Base-by-base conservation (phyloP, 2,888 invertebrate genomes). In the Dasysyrphus albostriatus region DNA sequence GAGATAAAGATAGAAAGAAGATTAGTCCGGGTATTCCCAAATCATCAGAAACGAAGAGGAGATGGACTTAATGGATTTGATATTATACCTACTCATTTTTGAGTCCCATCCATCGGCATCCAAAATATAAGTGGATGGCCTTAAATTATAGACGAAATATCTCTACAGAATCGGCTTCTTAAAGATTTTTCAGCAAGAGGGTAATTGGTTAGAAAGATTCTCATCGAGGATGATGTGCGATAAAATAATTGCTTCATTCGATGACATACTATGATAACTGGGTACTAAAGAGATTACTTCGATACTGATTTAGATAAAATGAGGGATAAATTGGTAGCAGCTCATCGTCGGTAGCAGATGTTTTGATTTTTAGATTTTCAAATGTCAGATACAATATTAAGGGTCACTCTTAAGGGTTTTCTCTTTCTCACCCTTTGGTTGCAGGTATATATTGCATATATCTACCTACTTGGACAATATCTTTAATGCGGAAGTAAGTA, bases 241-340 rank as follows among this genome's bases (percentile, higher is more conserved):
- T 61, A 67, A 56, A 70, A 54, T 49, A 67, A 67, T 67, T 67
- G 34, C 69, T 69, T 37, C 54, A 9, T 9, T 5, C 59, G 78
- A 63, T 77, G 73, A 47, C 75, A 77, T 61, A 16, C 39, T 24
- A n/a, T 24, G 75, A 84, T 70, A 78, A 70, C 61, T 82, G 39
- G n/a, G n/a, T n/a, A 24, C 24, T 24, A 24, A 83, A 61, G 72
- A 75, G 87, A 87, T 87, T 79, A 87, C 74, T 72, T 75, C 47
- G 83, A 83, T 87, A 67, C 74, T 83, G 73, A 73, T 87, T 83
- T 49, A 87, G 87, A 87, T 87, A 87, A 65, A 67, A 73, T 1
- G 44, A 70, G 65, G 75, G 73, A 69, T 70, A 44, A 24, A 69
- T 72, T 77, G 39, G 63, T 63, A 63, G 56, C 10, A 12, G 9